These are phyloP conservation scores for Standfussiana lucernea DNA, from an alignment of 2,888 invertebrate genomes.

Conservation along the genomic window DNA sequence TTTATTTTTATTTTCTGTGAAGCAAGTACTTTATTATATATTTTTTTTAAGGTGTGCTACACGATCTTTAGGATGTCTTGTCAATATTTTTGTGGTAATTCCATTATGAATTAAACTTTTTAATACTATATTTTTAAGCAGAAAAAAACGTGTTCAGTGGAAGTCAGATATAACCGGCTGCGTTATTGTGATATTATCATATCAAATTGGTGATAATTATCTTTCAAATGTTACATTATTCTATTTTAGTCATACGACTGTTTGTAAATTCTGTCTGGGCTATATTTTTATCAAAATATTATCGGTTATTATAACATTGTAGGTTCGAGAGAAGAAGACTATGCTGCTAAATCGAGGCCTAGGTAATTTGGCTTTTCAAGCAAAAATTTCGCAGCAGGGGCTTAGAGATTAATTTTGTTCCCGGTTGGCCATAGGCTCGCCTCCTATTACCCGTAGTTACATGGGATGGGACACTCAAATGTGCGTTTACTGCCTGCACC, in stretches of 20 bases:
- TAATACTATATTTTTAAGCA: background rate
- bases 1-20: background rate
- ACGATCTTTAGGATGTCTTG: background rate
- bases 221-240: constrained; percentile 16
- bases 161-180: constrained; percentile 21
- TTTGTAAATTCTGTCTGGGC: background rate
- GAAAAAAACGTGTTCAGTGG: background rate
- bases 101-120: background rate
- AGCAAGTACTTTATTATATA: background rate
- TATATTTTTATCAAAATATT: background rate
- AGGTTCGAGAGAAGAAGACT: no score
- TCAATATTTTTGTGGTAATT: background rate
- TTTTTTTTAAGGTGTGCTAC: background rate
- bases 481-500: no score
- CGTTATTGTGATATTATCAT: constrained; percentile 30
- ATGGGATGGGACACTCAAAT: no score
- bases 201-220: constrained; percentile 34
- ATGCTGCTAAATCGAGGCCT: no score
- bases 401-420: no score
- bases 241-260: constrained; percentile 16
- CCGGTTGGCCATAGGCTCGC: no score
- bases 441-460: no score
- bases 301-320: background rate
- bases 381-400: no score
- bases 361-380: no score